phyloP scores from a whole-genome alignment of 35 echinoderm and acorn worm species.

The Anneissia japonica region DNA sequence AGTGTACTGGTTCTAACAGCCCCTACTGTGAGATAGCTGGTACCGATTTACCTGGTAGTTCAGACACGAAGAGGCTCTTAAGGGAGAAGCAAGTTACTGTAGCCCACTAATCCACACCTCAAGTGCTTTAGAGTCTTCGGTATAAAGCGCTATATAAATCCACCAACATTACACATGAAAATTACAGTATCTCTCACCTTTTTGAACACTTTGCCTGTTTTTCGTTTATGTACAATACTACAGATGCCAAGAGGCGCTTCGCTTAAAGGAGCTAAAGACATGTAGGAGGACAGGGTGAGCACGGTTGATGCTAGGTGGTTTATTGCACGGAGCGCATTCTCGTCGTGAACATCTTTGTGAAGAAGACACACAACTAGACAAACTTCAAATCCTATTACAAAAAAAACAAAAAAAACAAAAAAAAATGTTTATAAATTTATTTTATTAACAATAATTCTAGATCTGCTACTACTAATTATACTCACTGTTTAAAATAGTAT shows the following conservation, averaged over 20 bases:
- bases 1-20: too few species aligned
- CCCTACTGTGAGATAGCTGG: too few species aligned
- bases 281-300: constrained; percentile 32
- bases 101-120: too few species aligned
- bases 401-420: too few species aligned
- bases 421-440: too few species aligned
- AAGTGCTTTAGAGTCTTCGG: too few species aligned
- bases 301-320: constrained; percentile 38
- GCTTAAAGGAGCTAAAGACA: constrained; percentile 40
- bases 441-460: neutral
- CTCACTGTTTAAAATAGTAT: neutral
- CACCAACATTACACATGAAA: too few species aligned
- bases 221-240: constrained; percentile 48
- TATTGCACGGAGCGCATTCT: constrained; percentile 21
- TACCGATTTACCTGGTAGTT: too few species aligned
- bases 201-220: constrained; percentile 55
- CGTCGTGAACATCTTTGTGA: constrained; percentile 64
- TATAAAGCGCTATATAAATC: too few species aligned
- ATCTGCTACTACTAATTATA: neutral
- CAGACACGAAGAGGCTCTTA: too few species aligned
- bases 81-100: too few species aligned
- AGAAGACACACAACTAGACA: constrained; percentile 21
- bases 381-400: constrained; percentile 42
- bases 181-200: constrained; percentile 61
- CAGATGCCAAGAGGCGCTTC: constrained; percentile 56